Base-by-base conservation (phyloP, 2,113 vertebrate species). In the Stegostoma tigrinum region DNA sequence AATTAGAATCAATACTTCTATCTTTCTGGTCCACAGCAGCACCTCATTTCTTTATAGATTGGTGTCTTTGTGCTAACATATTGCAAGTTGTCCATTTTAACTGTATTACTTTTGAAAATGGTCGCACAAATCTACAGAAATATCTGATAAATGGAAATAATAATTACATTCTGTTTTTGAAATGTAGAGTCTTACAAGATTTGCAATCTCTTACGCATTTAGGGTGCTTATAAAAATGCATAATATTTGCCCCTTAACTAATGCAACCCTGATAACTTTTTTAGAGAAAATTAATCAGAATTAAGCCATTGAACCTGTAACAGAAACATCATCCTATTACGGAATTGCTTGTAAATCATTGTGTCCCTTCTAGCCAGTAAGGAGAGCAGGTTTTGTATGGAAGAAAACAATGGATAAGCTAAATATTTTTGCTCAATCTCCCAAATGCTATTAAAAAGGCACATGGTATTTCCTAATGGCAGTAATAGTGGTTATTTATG, bases 211-310 rank as follows among this genome's bases (percentile, higher is more conserved):
- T 38, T 93, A 67, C 52, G 38, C n/a, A 64, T 93, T 67, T 34
- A 67, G n/a, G 61, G 30, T 14, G n/a, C 55, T 23, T 15, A 68
- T 68, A 68, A 68, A 94, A 95, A 72, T 34, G 61, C n/a, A 17
- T 27, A 23, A 21, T 7, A 5, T 70, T 24, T 52, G 38, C 52
- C 68, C 23, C 42, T 72, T 48, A 68, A 94, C 24, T 94, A 70
- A 94, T 94, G 24, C 30, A 94, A 24, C 48, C 34, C 42, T 68
- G 12, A 19, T 52, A 72, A 45, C 14, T 15, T 90, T 15, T 90
- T 95, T 95, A 30, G 38, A 70, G 68, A 48, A 95, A 72, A 75
- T 72, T 72, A 75, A 95, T 75, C 67, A 48, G 67, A 95, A 95
- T 30, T 95, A 95, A 72, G 38, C 45, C 27, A 72, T 30, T 17